Conservation (phyloP, 2,888 invertebrate species). For the Thymelicus lineola region DNA sequence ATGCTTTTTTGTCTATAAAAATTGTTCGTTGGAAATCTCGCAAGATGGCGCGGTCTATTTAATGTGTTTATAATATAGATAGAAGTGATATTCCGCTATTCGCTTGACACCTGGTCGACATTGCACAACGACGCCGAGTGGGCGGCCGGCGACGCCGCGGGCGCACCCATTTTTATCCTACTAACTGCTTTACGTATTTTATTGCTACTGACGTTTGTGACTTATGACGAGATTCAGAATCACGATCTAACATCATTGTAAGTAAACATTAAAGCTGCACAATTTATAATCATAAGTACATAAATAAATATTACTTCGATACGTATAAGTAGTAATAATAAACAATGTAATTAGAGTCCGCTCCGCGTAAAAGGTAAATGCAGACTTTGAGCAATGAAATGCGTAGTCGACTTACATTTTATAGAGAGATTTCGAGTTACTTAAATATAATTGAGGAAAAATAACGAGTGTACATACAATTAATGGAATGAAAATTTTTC, state of each 20-base stretch:
- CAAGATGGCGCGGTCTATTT: background rate
- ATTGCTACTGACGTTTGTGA: slow-evolving; percentile 84
- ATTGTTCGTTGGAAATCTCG: background rate
- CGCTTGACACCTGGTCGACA: slow-evolving; percentile 42
- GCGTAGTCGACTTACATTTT: slow-evolving; percentile 60
- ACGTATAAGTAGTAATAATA: slow-evolving; percentile 71
- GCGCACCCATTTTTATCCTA: slow-evolving; percentile 59
- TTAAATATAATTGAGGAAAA: slow-evolving; percentile 68
- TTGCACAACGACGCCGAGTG: slow-evolving; percentile 64
- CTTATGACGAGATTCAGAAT: slow-evolving; percentile 85
- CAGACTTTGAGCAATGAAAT: slow-evolving; percentile 80
- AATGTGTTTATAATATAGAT: slow-evolving; percentile 1
- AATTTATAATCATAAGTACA: slow-evolving; percentile 81
- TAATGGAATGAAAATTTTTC: slow-evolving; percentile 59
- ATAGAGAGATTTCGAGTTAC: slow-evolving; percentile 63
- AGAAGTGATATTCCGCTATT: too few species aligned
- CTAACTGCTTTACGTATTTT: slow-evolving; percentile 74
- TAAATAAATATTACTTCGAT: slow-evolving; percentile 80
- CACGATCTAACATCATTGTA: slow-evolving; percentile 84
- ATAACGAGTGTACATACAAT: slow-evolving; percentile 75
- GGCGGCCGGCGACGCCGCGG: slow-evolving; percentile 54
- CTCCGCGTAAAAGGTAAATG: slow-evolving; percentile 56
- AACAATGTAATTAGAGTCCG: slow-evolving; percentile 73
- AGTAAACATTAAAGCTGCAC: slow-evolving; percentile 85
- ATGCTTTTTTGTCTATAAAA: background rate